Conservation (phyloP, 2,113 vertebrate species). For the Epinephelus fuscoguttatus region DNA sequence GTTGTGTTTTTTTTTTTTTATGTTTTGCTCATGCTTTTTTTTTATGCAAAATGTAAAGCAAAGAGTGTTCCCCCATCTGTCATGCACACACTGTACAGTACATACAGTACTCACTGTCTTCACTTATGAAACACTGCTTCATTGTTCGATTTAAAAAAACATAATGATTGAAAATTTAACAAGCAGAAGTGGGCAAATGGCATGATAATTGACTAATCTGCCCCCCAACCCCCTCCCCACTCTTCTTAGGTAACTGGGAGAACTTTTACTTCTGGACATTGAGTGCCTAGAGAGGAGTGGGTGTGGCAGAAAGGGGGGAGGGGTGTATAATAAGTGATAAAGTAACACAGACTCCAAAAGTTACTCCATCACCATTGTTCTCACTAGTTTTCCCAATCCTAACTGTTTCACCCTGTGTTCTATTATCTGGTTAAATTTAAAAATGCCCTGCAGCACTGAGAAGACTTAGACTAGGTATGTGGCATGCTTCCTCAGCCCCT, state of each 20-base stretch:
- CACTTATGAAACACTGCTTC: not conserved
- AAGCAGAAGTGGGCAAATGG: not conserved
- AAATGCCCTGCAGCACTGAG: not conserved
- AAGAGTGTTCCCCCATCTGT: not conserved
- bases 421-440: not conserved
- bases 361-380: conserved; percentile 4
- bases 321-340: not conserved
- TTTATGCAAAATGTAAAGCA: too few species aligned
- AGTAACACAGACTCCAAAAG: conserved; percentile 32
- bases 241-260: conserved; percentile 6
- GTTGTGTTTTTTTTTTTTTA: too few species aligned
- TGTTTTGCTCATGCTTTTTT: too few species aligned
- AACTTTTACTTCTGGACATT: conserved; percentile 50
- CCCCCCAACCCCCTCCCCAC: not conserved
- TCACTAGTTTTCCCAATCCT: not conserved
- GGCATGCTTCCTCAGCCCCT: conserved; percentile 22
- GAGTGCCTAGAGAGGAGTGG: conserved; percentile 50
- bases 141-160: too few species aligned
- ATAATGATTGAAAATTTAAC: not conserved
- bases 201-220: not conserved
- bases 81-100: not conserved
- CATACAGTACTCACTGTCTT: not conserved
- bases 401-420: not conserved
- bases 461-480: not conserved
- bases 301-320: conserved; percentile 26